Base-by-base conservation (phyloP, 1,140 invertebrate genomes). In the Halictus rubicundus region DNA sequence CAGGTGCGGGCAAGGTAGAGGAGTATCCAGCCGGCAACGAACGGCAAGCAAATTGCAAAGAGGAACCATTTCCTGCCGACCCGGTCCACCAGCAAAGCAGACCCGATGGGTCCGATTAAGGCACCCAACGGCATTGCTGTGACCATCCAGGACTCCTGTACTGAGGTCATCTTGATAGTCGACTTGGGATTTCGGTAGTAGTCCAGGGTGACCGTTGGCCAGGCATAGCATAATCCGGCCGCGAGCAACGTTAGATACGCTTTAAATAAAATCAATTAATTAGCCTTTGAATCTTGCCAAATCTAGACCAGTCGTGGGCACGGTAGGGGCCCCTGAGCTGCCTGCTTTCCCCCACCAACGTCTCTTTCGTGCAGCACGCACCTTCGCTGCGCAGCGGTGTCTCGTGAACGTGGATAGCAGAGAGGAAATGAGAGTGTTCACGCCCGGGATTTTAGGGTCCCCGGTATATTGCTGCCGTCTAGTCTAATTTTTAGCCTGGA, bases 51-150 rank as follows among this genome's bases (percentile, higher is more conserved):
- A 0, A 94, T 93, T 5, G 94, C 78, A 1, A 95, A 89, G 0
- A 96, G 93, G 0, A 95, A 94, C 68, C 89, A 93, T 91, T 96
- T 96, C 57, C 95, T 91, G 7, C 96, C 96, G 46, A 95, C 91
- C 0, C 89, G 92, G 84, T 95, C 93, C 1, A 88, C 80, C 23
- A 89, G 27, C 3, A 82, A 77, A 14, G 71, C 84, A 7, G 83
- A 81, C 2, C 87, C 2, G 10, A 91, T 73, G 2, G 91, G 87
- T 16, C 92, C 92, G 4, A 91, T 3, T 46, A 46, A 12, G 16
- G 2, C 88, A 42, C 90, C 91, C 1, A 93, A 25, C 14, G 14
- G 12, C 5, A 69, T 0, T 6, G 61, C 61, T 10, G 6, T 27
- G 0, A 66, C 72, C 4, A 84, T 23, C 75, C 65, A 78, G 1